A percentile compares a stretch with the other conserved stretches of the same genome.
Evolutionary conservation across 2,113 vertebrate genomes (phyloP).

Genomic region (Lonchura striata): DNA sequence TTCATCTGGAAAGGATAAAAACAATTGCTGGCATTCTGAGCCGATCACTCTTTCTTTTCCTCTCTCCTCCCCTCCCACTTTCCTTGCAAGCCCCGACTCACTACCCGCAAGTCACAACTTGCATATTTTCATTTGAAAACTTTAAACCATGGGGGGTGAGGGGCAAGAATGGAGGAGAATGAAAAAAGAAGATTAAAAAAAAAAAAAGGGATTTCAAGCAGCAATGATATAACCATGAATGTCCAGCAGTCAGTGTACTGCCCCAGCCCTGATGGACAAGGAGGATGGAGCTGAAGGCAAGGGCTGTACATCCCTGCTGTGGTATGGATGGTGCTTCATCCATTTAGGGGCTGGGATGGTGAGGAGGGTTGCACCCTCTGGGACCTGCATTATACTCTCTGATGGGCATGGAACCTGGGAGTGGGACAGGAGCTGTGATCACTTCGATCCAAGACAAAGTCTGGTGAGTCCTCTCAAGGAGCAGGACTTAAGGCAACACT

Average conservation of each 20-base stretch:
- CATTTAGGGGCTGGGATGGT: too few species aligned
- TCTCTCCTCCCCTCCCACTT: conserved; percentile 31
- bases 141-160: conserved; percentile 51
- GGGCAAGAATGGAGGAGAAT: neutral
- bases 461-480: neutral
- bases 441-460: neutral
- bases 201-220: neutral
- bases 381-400: neutral
- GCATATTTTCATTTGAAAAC: conserved; percentile 64
- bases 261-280: neutral
- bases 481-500: neutral
- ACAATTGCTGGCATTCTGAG: conserved; percentile 70
- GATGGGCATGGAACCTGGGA: neutral
- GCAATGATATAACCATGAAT: neutral
- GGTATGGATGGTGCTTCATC: neutral
- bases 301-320: neutral
- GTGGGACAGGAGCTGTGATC: neutral
- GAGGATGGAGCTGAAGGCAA: neutral
- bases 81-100: conserved; percentile 44
- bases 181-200: conserved; percentile 45
- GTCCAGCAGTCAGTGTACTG: neutral
- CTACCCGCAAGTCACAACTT: conserved; percentile 63
- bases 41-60: conserved; percentile 20
- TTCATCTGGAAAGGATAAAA: conserved; percentile 67
- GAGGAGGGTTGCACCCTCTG: neutral